Base-by-base conservation (phyloP, 2,797 vertebrate species). In the Paguma larvata region DNA sequence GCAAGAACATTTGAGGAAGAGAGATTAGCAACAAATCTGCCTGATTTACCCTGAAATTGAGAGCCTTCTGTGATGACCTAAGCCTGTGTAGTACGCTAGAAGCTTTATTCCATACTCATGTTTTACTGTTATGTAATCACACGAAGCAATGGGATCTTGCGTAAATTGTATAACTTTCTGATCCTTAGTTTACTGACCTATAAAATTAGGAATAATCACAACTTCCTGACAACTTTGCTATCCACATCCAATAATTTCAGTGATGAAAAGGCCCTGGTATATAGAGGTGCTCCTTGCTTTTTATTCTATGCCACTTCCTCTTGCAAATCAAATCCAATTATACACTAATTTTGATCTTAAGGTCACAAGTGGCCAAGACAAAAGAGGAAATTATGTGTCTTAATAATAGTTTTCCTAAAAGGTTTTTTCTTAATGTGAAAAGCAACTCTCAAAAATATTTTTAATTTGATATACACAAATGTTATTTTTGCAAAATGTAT, bases 191-290 rank as follows among this genome's bases (percentile, higher is more conserved):
- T 92, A 82, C n/a, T 91, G n/a, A 59, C 56, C 32, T 75, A 25
- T 88, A 93, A 96, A 96, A 83, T 83, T 59, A 38, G 13, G 59
- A 88, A 83, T 88, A 90, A 85, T 75, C 15, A 32, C 34, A 75
- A 5, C 7, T 67, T 30, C 38, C 30, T 34, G 32, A 53, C 4
- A 19, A 4, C 6, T 44, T 59, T 75, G n/a, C 6, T 75, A 32
- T 62, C 19, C 25, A 84, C 51, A 59, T 63, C 77, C 44, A 93
- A 78, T 80, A 78, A 51, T 0, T 18, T 89, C 41, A n/a, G 9
- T 85, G 56, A 59, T 51, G 5, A 48, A 87, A 68, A 30, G 18
- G 34, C 89, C 16, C 5, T 56, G 8, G 1, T 48, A 16, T 53
- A 27, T 34, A 79, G 10, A 80, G 3, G 11, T 79, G 3, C 16